Evolutionary conservation across 2,888 invertebrate genomes (phyloP).

Genomic region (Protonemura montana): DNA sequence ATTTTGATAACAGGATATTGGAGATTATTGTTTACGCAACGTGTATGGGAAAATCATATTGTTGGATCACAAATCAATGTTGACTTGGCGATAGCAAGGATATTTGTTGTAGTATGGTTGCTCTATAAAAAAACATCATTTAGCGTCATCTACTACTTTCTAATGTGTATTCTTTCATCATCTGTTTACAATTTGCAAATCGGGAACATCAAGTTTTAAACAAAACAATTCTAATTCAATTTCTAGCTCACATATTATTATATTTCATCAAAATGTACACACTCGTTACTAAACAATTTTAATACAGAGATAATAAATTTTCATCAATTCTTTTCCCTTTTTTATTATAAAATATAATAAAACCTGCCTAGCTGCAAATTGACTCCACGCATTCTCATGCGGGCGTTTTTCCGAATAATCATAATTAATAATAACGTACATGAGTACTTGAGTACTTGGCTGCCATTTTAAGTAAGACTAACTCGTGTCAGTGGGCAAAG

Average conservation of each 20-base stretch:
- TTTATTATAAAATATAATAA: background rate
- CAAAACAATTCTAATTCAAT: constrained; percentile 26
- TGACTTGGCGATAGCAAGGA: too few species aligned
- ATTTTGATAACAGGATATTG: background rate
- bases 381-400: background rate
- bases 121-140: background rate
- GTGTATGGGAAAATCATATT: too few species aligned
- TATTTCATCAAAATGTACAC: background rate
- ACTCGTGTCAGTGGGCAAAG: too few species aligned
- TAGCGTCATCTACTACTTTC: background rate
- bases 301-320: background rate
- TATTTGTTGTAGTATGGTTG: too few species aligned
- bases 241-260: background rate
- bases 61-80: too few species aligned
- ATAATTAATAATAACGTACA: too few species aligned
- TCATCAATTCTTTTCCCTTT: background rate
- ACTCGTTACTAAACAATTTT: background rate
- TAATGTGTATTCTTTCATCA: constrained; percentile 44
- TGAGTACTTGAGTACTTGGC: too few species aligned
- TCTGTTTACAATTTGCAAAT: constrained; percentile 42
- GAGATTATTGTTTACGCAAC: background rate
- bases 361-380: background rate
- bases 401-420: too few species aligned
- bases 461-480: too few species aligned
- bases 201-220: background rate